These are phyloP conservation scores for Drosophila tropicalis DNA, from an alignment of 1,140 invertebrate species.

Conservation along the genomic window DNA sequence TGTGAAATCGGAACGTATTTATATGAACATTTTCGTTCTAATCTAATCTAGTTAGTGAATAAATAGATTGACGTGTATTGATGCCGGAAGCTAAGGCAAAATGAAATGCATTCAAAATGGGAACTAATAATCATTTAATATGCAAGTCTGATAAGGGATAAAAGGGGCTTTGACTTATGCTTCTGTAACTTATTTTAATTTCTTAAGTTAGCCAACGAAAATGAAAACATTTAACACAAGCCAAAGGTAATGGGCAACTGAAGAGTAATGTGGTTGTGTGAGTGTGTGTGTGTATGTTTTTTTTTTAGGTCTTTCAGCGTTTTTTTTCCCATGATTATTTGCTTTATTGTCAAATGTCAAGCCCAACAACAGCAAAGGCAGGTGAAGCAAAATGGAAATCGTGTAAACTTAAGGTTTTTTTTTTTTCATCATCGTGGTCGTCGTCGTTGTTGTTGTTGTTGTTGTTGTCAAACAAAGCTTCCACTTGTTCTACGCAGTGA, in stretches of 20 bases:
- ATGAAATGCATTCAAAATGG: no score
- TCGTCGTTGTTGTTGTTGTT: constrained; percentile 35
- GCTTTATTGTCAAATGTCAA: constrained; percentile 83
- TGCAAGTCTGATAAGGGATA: no score
- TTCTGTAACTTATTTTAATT: neutral
- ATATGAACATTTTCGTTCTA: neutral
- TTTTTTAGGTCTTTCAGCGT: constrained; percentile 47
- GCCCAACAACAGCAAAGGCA: constrained; percentile 53
- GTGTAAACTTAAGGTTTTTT: constrained; percentile 75
- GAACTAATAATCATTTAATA: no score
- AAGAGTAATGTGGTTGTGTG: constrained; percentile 24
- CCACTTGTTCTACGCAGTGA: constrained; percentile 80
- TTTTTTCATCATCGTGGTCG: neutral
- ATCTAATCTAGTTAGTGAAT: neutral
- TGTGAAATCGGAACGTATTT: neutral
- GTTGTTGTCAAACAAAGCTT: constrained; percentile 80
- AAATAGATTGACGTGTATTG: neutral
- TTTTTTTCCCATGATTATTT: constrained; percentile 83
- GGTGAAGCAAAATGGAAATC: constrained; percentile 70
- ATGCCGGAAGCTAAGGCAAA: no score
- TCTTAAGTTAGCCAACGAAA: constrained; percentile 1
- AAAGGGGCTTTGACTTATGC: neutral
- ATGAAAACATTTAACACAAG: constrained; percentile 6
- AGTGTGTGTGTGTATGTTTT: constrained; percentile 4
- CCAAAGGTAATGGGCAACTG: constrained; percentile 37